Evolutionary conservation across 2,113 vertebrate genomes (phyloP), one percentile per base, ranked within the genome.

Genomic region (Amblyopsis rosae): DNA sequence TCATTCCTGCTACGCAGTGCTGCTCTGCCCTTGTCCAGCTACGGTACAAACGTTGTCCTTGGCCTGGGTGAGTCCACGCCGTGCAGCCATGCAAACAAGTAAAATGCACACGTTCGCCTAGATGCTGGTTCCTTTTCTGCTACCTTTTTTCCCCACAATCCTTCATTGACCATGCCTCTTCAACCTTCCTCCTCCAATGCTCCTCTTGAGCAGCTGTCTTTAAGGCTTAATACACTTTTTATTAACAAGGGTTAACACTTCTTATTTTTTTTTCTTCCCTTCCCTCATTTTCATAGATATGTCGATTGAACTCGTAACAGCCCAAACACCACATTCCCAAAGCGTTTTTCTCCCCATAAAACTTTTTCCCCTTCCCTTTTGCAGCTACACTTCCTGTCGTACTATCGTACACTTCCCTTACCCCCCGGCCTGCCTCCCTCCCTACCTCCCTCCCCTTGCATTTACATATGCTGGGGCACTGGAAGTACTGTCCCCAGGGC

Each of bases 401-500:
- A 57, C 26, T 17, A 11, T 57, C 4, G n/a, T 12, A 11, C 19
- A 3, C 11, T 57, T 49, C 48, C 53, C 53, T 8, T 55, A 7
- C n/a, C 55, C 17, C 55, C 17, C 55, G 16, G 55, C 55, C 11
- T 19, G 11, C 19, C 69, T 62, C 15, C 50, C 15, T 67, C 17
- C 19, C 1, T 19, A 1, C 19, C 19, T 19, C 19, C 19, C 19
- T 19, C 19, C 58, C 32, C 35, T 62, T 59, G 35, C 32, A 57
- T 62, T 76, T 69, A 7, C 73, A 26, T 73, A 56, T 73, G 57
- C 46, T 13, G 32, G 11, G 41, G 45, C 9, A 46, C 32, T 32
- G 12, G 66, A 41, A 35, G 59, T n/a, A 32, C 9, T 45, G 41
- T 47, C 57, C 9, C 55, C 13, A 10, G 32, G 15, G 65, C 57